A percentile compares a stretch with the other conserved stretches of the same genome.
phyloP scores from a whole-genome alignment of 2,888 invertebrate species.

The Belgica antarctica region DNA sequence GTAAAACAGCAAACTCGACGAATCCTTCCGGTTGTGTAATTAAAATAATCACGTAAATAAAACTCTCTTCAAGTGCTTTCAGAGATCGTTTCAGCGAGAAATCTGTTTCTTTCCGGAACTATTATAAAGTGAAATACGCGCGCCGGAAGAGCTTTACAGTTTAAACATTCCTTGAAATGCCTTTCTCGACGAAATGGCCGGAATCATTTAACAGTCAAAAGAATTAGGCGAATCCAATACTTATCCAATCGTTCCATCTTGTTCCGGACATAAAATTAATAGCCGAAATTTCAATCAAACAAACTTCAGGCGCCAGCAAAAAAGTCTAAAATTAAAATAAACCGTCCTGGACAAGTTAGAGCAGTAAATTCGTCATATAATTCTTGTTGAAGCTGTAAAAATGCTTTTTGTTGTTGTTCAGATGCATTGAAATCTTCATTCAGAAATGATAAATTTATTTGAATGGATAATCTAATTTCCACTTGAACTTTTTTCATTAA shows the following conservation, averaged over 20 bases:
- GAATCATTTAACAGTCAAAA: background rate
- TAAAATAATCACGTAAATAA: conserved; percentile 18
- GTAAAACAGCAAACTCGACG: background rate
- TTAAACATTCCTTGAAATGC: background rate
- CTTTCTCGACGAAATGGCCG: background rate
- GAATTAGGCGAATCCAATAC: background rate
- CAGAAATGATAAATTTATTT: too few species aligned
- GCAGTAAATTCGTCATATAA: background rate
- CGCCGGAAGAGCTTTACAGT: background rate
- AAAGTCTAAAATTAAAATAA: too few species aligned
- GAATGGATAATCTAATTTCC: too few species aligned
- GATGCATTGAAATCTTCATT: too few species aligned
- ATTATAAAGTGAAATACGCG: background rate
- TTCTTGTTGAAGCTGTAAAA: too few species aligned
- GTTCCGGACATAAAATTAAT: conserved; percentile 6
- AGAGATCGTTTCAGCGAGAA: background rate
- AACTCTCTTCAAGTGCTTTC: background rate
- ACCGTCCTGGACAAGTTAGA: conserved; percentile 3
- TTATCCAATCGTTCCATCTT: background rate
- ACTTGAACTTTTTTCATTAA: too few species aligned
- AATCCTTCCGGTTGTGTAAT: conserved; percentile 6
- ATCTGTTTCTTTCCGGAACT: background rate
- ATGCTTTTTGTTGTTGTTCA: too few species aligned
- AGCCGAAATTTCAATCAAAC: background rate
- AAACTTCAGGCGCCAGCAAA: too few species aligned